Evolutionary conservation across 1,140 invertebrate genomes (phyloP), one percentile per base, ranked within the genome.

Genomic region (Hycleus phaleratus): DNA sequence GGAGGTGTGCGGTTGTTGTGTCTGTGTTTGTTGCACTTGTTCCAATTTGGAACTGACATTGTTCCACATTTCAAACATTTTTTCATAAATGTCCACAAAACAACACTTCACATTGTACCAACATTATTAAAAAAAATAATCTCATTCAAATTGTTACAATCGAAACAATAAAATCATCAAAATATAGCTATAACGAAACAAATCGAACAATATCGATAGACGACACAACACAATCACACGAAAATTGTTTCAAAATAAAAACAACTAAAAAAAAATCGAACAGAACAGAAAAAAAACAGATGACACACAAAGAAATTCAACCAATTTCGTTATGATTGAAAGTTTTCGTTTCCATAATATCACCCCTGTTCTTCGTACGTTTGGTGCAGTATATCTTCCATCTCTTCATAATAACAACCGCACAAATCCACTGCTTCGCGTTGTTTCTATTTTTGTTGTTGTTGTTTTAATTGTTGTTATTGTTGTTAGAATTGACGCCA

Each of bases 41-140:
- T 89, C 86, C 81, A 88, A 73, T 78, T 88, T 89, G 68, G 84
- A 85, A 78, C 81, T 85, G 71, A 88, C 86, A 77, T 83, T 85
- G 79, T 85, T 88, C 87, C 87, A 89, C 86, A 89, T 88, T 78
- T 89, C 86, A 79, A 88, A 89, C 87, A 89, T 89, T 76, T 85
- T 87, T 32, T 7, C 7, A 32, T 7, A 78, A 81, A 78, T 71
- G 78, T 79, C 78, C 39, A 24, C 12, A 26, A 43, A 51, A 43
- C 40, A 51, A 46, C 7, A 24, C n/a, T 9, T 26, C 7, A 24
- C n/a, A 26, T 46, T 46, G 12, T 46, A 44, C n/a, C 4, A 44
- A 7, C 44, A 61, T 7, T 18, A 18, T 45, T 12, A 45, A 9
- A 45, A 24, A 12, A 38, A 24, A 50, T 39, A 11, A 7, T 46